Evolutionary conservation across 2,797 vertebrate genomes (phyloP).

Genomic region (Knipowitschia caucasica): DNA sequence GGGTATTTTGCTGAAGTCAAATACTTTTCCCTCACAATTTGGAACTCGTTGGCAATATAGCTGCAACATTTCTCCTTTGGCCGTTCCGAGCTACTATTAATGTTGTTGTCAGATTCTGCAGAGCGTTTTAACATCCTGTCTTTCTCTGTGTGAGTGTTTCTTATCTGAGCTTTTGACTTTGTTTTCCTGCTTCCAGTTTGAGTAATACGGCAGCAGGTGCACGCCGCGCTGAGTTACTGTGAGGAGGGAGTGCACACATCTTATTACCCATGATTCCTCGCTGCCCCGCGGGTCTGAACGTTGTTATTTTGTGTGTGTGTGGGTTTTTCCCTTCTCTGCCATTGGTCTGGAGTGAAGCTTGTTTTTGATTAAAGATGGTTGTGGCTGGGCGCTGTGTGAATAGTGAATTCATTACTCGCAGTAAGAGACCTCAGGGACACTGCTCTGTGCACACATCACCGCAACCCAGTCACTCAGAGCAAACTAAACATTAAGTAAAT

Average conservation of each 20-base stretch:
- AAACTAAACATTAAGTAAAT: background rate
- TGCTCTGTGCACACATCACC: slow-evolving; percentile 11
- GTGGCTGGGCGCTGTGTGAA: slow-evolving; percentile 15
- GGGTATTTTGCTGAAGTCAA: background rate
- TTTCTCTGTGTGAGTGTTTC: background rate
- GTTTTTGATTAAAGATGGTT: slow-evolving; percentile 48
- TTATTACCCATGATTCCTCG: slow-evolving; percentile 33
- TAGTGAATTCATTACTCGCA: slow-evolving; percentile 26
- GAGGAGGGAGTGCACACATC: slow-evolving; percentile 27
- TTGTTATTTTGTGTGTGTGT: background rate
- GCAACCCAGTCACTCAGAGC: background rate
- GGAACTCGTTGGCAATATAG: too few species aligned
- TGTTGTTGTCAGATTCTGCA: background rate
- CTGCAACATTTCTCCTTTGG: background rate
- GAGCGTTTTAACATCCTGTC: background rate
- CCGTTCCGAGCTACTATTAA: background rate
- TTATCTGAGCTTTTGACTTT: slow-evolving; percentile 10
- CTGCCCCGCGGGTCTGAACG: slow-evolving; percentile 15
- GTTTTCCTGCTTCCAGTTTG: slow-evolving; percentile 4
- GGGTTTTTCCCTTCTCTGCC: background rate
- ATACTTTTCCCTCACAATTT: background rate
- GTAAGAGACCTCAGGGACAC: slow-evolving; percentile 24
- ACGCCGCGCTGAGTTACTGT: slow-evolving; percentile 36
- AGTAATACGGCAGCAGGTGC: slow-evolving; percentile 27
- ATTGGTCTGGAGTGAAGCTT: slow-evolving; percentile 5